Evolutionary conservation across 2,797 vertebrate species (phyloP).

Genomic region (Erpetoichthys calabaricus): DNA sequence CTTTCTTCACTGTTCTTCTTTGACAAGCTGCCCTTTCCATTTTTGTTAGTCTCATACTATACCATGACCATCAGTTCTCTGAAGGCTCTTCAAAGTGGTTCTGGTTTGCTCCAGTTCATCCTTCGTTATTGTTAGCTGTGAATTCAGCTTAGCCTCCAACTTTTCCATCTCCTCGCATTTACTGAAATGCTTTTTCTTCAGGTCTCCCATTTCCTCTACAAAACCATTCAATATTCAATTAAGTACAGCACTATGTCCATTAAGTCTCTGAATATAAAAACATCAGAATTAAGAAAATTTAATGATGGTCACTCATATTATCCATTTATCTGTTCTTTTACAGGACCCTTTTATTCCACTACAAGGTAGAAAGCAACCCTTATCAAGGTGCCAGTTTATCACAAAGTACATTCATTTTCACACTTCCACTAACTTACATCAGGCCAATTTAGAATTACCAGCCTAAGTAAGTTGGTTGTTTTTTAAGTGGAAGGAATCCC

Average conservation of each 20-base stretch:
- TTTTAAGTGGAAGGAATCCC: no score
- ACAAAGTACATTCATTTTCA: no score
- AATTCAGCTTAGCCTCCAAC: slow-evolving; percentile 47
- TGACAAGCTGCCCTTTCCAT: no score
- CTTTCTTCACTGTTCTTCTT: no score
- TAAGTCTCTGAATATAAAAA: neutral
- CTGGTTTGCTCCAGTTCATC: slow-evolving; percentile 56
- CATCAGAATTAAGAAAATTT: neutral
- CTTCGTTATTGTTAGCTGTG: slow-evolving; percentile 44
- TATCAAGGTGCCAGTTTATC: no score
- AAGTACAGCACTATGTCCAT: neutral
- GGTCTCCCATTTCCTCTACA: slow-evolving; percentile 53
- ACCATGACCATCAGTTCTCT: slow-evolving; percentile 61
- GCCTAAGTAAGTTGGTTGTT: no score
- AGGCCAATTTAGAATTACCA: no score
- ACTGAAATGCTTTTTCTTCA: slow-evolving; percentile 46
- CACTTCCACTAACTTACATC: no score
- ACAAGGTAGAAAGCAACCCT: neutral
- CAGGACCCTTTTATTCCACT: neutral
- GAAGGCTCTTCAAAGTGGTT: slow-evolving; percentile 43
- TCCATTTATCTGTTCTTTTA: slow-evolving; percentile 1
- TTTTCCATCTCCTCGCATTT: slow-evolving; percentile 39
- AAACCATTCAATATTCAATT: slow-evolving; percentile 7
- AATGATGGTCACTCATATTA: slow-evolving; percentile 6
- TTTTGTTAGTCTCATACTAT: slow-evolving; percentile 7